phyloP scores from a whole-genome alignment of 2,797 vertebrate species.

The Acanthiza pusilla region DNA sequence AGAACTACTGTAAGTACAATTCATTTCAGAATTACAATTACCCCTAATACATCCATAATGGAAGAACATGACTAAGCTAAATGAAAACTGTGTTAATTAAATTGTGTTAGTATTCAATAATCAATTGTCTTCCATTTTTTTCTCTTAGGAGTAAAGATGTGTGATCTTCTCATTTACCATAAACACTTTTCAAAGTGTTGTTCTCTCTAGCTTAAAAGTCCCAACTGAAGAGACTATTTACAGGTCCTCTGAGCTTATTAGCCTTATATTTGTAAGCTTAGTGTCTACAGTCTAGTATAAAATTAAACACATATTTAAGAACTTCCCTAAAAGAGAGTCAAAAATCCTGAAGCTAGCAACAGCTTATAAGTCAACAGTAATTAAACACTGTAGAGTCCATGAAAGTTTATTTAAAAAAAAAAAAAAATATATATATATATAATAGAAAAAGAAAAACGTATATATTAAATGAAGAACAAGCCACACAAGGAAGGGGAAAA shows the following conservation, averaged over 20 bases:
- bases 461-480: neutral
- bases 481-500: neutral
- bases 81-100: neutral
- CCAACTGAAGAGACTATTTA: neutral
- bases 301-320: neutral
- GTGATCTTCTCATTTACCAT: neutral
- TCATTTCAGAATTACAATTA: neutral
- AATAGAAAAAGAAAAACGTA: neutral
- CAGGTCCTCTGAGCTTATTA: neutral
- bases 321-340: neutral
- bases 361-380: neutral
- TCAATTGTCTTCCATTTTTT: neutral
- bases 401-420: neutral
- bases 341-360: neutral
- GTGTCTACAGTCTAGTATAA: neutral
- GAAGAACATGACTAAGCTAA: neutral
- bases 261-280: neutral
- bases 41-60: neutral
- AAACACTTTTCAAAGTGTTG: neutral
- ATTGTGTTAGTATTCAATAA: neutral
- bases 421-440: neutral
- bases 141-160: neutral
- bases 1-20: neutral
- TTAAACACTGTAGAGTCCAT: neutral
- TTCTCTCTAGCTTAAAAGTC: neutral